Conservation (phyloP, 2,797 vertebrate species). For the Acrossocheilus wenchowensis region DNA sequence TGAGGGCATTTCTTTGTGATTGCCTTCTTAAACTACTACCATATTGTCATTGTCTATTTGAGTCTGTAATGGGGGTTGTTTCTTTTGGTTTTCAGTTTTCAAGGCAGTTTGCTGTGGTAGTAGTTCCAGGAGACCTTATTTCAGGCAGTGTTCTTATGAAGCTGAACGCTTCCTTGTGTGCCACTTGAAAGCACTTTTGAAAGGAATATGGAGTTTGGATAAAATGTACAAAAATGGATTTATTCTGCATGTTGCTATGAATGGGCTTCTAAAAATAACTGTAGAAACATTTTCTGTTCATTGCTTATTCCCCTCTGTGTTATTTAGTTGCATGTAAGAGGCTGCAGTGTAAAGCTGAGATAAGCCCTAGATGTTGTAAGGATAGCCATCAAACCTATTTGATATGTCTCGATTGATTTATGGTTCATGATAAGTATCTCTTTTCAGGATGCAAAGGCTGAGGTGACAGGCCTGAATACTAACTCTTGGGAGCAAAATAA, state of each 20-base stretch:
- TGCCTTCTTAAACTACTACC: slow-evolving; percentile 54
- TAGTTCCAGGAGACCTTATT: slow-evolving; percentile 33
- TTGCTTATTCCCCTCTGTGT: slow-evolving; percentile 31
- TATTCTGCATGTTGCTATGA: neutral
- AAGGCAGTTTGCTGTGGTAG: slow-evolving; percentile 5
- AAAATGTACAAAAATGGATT: neutral
- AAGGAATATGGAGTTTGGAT: neutral
- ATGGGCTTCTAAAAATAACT: slow-evolving; percentile 6
- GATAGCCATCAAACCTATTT: slow-evolving; percentile 48
- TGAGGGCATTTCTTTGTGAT: slow-evolving; percentile 52
- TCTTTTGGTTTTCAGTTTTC: slow-evolving; percentile 10
- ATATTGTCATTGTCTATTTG: slow-evolving; percentile 38
- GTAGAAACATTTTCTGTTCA: neutral
- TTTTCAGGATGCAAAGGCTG: slow-evolving; percentile 45
- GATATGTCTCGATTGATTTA: slow-evolving; percentile 56
- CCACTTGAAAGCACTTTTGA: neutral
- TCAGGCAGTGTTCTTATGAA: slow-evolving; percentile 11
- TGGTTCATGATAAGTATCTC: slow-evolving; percentile 55
- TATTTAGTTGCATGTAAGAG: slow-evolving; percentile 32
- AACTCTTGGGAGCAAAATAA: slow-evolving; percentile 30
- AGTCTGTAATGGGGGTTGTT: slow-evolving; percentile 26
- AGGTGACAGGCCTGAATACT: slow-evolving; percentile 48
- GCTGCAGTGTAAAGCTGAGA: slow-evolving; percentile 39
- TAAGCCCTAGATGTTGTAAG: slow-evolving; percentile 46
- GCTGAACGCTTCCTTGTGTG: slow-evolving; percentile 12